Evolutionary conservation across 2,888 invertebrate species (phyloP).

Genomic region (Platerodrilus igneus): DNA sequence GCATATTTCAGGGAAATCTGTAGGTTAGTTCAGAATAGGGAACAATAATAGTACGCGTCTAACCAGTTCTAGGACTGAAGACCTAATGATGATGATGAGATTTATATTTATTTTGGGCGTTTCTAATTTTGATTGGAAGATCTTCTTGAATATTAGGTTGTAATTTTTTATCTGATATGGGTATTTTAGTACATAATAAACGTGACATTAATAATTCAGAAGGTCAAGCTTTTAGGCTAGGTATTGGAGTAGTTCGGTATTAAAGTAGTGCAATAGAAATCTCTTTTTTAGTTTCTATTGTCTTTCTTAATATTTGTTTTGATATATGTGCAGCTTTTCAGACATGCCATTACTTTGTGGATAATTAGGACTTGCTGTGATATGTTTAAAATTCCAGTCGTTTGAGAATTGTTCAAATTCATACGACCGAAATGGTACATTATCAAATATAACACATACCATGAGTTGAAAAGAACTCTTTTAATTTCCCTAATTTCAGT

Average conservation of each 20-base stretch:
- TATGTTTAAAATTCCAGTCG: conserved; percentile 20
- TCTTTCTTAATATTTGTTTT: conserved; percentile 21
- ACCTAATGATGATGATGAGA: too few relatives aligned
- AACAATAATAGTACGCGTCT: too few relatives aligned
- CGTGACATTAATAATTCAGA: conserved; percentile 17
- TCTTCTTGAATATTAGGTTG: too few relatives aligned
- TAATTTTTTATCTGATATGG: conserved; percentile 1
- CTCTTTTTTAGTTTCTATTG: conserved; percentile 10
- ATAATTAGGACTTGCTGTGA: conserved; percentile 24
- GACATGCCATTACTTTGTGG: conserved; percentile 21
- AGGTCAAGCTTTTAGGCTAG: conserved; percentile 11
- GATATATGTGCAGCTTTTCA: conserved; percentile 26
- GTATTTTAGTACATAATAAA: conserved; percentile 13
- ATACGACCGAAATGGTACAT: conserved; percentile 25
- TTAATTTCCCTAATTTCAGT: conserved; percentile 17
- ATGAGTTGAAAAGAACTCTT: conserved; percentile 20
- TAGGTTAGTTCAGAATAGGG: too few relatives aligned
- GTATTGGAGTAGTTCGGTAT: conserved; percentile 17
- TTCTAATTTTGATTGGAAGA: too few relatives aligned
- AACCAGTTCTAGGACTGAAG: too few relatives aligned
- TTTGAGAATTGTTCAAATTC: conserved; percentile 25
- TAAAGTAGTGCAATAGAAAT: conserved; percentile 11
- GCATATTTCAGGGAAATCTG: too few relatives aligned
- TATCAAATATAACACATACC: conserved; percentile 26
- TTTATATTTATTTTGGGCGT: too few relatives aligned